phyloP scores from a whole-genome alignment of 1,140 invertebrate genomes.

The Rhyzopertha dominica region DNA sequence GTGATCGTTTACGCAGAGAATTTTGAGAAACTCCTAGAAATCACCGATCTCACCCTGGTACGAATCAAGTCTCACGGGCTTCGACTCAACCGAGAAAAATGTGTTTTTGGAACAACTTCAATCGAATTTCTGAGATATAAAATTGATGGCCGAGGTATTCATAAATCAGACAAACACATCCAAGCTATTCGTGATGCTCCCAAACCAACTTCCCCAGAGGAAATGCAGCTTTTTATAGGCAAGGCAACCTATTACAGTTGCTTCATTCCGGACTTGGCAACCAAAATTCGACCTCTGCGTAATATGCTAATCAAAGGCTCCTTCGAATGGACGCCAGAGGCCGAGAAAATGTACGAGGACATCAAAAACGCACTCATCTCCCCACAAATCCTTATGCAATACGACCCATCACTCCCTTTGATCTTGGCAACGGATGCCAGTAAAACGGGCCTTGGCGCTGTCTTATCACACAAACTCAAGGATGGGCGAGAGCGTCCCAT shows the following conservation, averaged over 20 bases:
- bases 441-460: slow-evolving; percentile 17
- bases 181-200: slow-evolving; percentile 13
- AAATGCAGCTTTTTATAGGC: slow-evolving; percentile 19
- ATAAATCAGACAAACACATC: slow-evolving; percentile 33
- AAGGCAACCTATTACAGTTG: slow-evolving; percentile 3
- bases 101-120: slow-evolving; percentile 23
- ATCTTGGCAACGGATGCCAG: slow-evolving; percentile 32
- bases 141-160: slow-evolving; percentile 27
- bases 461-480: slow-evolving; percentile 34
- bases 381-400: slow-evolving; percentile 37
- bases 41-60: not conserved
- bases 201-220: slow-evolving; percentile 12
- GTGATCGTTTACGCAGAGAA: slow-evolving; percentile 3
- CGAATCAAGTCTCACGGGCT: not conserved
- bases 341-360: slow-evolving; percentile 10
- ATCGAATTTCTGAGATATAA: slow-evolving; percentile 27
- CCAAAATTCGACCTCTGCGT: not conserved
- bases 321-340: slow-evolving; percentile 14
- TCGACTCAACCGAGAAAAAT: not conserved
- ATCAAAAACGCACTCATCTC: slow-evolving; percentile 18
- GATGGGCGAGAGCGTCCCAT: slow-evolving; percentile 33
- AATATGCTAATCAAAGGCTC: slow-evolving; percentile 15
- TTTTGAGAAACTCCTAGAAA: slow-evolving; percentile 16
- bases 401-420: slow-evolving; percentile 38
- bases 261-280: slow-evolving; percentile 12